phyloP scores from a whole-genome alignment of 2,113 vertebrate genomes.

The Anoplopoma fimbria region DNA sequence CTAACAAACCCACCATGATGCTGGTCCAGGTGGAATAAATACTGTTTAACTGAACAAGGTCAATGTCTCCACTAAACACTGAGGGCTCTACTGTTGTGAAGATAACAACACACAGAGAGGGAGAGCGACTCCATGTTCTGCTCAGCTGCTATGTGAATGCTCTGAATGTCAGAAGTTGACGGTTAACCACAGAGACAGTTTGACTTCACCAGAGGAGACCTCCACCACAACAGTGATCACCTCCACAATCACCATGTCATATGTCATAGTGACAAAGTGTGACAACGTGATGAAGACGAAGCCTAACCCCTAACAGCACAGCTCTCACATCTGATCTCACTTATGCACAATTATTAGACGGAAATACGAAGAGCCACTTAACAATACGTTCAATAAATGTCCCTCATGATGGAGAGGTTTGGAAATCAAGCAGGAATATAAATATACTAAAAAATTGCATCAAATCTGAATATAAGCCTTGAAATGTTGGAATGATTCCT shows the following conservation, averaged over 20 bases:
- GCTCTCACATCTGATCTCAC: neutral
- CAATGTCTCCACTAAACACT: neutral
- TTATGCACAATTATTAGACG: neutral
- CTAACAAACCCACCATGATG: too few relatives aligned
- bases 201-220: neutral
- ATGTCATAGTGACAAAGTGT: too few relatives aligned
- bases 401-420: neutral
- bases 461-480: neutral
- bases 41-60: too few relatives aligned
- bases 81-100: neutral
- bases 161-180: too few relatives aligned
- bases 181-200: neutral
- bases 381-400: neutral
- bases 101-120: neutral
- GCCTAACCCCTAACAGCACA: neutral
- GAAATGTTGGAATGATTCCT: conserved; percentile 14
- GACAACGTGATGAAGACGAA: neutral
- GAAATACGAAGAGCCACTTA: neutral
- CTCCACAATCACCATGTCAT: too few relatives aligned
- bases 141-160: too few relatives aligned
- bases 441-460: neutral
- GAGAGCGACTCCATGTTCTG: neutral
- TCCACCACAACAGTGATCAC: too few relatives aligned
- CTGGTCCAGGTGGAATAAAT: too few relatives aligned
- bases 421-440: neutral